Evolutionary conservation across 1,140 invertebrate species (phyloP), one percentile per base, ranked within the genome.

Genomic region (Doryteuthis pealeii): DNA sequence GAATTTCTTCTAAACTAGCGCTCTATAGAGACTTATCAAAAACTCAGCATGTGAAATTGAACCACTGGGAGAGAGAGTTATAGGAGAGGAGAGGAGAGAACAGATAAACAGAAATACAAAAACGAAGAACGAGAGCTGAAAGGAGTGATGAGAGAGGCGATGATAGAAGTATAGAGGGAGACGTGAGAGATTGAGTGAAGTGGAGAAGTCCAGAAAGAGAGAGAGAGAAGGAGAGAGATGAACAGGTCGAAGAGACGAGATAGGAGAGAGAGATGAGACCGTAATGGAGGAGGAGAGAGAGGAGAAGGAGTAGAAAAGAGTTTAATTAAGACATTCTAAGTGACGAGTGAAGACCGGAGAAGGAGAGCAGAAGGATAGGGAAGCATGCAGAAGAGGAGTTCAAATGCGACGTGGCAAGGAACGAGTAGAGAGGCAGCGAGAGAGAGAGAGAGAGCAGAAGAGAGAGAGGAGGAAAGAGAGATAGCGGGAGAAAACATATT

Each of bases 401-500:
- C 18, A 18, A 31, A 6, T 35, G 12, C 5, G 14, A 26, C 30
- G 30, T 22, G 68, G 15, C 28, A 74, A 31, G 33, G 67, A 43
- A 31, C 40, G 18, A 45, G 72, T 65, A 58, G 26, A 28, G n/a
- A 74, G 72, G 40, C 70, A 28, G 45, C 18, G 69, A 67, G 72
- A 32, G 40, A 62, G 70, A 66, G 54, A 66, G 70, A 65, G 70
- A 32, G 33, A 35, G 54, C 14, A 18, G 40, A 31, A 28, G 67
- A 71, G 49, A 65, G 72, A 32, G 30, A 10, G 43, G 65, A 62
- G 71, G 65, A 58, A 73, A n/a, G n/a, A n/a, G n/a, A n/a, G n/a
- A n/a, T n/a, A n/a, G n/a, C n/a, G n/a, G n/a, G n/a, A n/a, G n/a
- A n/a, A n/a, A n/a, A n/a, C n/a, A n/a, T n/a, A n/a, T n/a, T n/a